Conservation (phyloP, 2,888 invertebrate species). For the Linnaemya vulpina region DNA sequence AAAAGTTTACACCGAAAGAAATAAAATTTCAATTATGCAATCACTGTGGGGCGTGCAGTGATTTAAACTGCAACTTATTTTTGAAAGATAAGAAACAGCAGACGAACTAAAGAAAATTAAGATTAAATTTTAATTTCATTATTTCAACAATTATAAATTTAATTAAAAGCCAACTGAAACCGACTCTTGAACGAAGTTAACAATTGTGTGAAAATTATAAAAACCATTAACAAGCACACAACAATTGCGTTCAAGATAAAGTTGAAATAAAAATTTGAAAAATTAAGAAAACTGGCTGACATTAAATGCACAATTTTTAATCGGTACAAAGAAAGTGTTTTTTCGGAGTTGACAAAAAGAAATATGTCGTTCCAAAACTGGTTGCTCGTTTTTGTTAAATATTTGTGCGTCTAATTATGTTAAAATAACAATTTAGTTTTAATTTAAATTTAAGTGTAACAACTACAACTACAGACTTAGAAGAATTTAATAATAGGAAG, state of each 20-base stretch:
- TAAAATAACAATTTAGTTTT: conserved; percentile 6
- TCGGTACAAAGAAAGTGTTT: conserved; percentile 45
- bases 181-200: neutral
- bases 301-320: conserved; percentile 2
- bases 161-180: neutral
- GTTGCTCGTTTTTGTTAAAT: neutral
- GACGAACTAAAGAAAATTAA: neutral
- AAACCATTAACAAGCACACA: neutral
- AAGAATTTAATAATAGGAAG: neutral
- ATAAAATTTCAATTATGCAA: too few species aligned
- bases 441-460: conserved; percentile 30
- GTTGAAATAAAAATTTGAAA: conserved; percentile 18
- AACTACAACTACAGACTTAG: conserved; percentile 21
- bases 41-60: too few species aligned
- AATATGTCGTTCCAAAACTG: conserved; percentile 8
- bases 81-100: neutral
- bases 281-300: conserved; percentile 6
- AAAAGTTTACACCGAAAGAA: too few species aligned
- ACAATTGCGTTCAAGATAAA: neutral
- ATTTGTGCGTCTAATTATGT: conserved; percentile 36
- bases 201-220: neutral
- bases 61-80: too few species aligned
- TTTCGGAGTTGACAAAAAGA: neutral
- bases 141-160: neutral
- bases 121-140: neutral